These are phyloP conservation scores for Adoxophyes honmai DNA, from an alignment of 1,140 invertebrate genomes.

Conservation along the genomic window DNA sequence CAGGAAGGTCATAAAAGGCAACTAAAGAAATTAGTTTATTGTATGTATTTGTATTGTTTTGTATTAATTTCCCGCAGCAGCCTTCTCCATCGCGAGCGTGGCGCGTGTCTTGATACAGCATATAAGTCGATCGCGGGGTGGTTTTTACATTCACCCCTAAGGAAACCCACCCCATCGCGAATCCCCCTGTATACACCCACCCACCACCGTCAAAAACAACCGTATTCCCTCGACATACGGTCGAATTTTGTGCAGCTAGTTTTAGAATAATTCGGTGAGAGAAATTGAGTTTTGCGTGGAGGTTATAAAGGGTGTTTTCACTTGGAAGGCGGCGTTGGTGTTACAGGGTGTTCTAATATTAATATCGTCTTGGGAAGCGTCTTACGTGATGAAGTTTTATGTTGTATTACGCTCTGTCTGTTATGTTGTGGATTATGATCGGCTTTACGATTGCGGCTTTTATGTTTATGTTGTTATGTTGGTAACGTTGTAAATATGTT, in stretches of 20 bases:
- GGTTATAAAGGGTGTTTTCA: background rate
- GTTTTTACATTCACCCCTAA: slow-evolving; percentile 74
- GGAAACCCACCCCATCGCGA: slow-evolving; percentile 52
- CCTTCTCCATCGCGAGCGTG: slow-evolving; percentile 22
- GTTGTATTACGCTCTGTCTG: slow-evolving; percentile 39
- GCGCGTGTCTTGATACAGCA: slow-evolving; percentile 68
- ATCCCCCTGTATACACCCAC: slow-evolving; percentile 19
- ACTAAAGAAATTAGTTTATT: too few species aligned
- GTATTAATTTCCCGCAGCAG: slow-evolving; percentile 27
- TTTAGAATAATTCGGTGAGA: background rate
- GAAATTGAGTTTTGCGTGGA: background rate
- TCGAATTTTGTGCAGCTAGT: background rate
- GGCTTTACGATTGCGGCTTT: slow-evolving; percentile 38
- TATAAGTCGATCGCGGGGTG: slow-evolving; percentile 76
- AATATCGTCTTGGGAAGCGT: slow-evolving; percentile 67
- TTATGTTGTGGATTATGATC: slow-evolving; percentile 48
- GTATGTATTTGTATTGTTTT: slow-evolving; percentile 13
- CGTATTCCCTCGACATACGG: slow-evolving; percentile 20
- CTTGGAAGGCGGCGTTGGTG: background rate
- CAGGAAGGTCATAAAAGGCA: too few species aligned
- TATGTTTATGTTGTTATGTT: slow-evolving; percentile 4
- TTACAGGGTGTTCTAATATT: slow-evolving; percentile 67
- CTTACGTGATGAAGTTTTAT: slow-evolving; percentile 65
- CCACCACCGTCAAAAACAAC: slow-evolving; percentile 26
- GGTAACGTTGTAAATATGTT: background rate